Evolutionary conservation across 2,113 vertebrate species (phyloP).

Genomic region (Xenotilapia leptura): DNA sequence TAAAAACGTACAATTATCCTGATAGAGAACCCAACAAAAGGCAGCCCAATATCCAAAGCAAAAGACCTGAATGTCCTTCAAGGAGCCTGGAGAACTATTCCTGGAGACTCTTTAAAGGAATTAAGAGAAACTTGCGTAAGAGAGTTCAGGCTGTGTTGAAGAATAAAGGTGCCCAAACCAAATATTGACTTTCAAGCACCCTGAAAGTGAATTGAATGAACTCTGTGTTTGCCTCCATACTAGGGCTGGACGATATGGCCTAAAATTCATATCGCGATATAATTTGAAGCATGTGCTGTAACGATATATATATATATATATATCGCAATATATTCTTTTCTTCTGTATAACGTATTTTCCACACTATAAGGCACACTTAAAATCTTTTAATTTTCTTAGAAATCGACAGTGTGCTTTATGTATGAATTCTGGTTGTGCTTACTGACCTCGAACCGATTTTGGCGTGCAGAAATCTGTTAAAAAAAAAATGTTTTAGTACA

Average conservation of each 20-base stretch:
- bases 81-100: neutral
- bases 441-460: neutral
- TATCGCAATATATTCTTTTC: neutral
- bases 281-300: neutral
- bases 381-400: neutral
- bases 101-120: neutral
- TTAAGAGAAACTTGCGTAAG: neutral
- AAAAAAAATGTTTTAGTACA: too few relatives aligned
- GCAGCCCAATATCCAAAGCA: neutral
- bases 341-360: neutral
- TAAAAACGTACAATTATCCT: neutral
- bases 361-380: neutral
- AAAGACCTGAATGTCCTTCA: neutral
- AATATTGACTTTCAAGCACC: neutral
- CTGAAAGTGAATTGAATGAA: neutral
- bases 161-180: neutral
- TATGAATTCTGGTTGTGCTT: neutral
- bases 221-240: neutral
- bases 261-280: neutral
- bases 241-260: neutral
- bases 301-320: too few relatives aligned
- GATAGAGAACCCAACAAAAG: neutral
- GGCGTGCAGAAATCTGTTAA: too few relatives aligned
- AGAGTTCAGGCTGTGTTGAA: neutral
- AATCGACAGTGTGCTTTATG: fast-evolving